phyloP scores from a whole-genome alignment of 2,888 invertebrate genomes.

The Epirrhoe alternata region DNA sequence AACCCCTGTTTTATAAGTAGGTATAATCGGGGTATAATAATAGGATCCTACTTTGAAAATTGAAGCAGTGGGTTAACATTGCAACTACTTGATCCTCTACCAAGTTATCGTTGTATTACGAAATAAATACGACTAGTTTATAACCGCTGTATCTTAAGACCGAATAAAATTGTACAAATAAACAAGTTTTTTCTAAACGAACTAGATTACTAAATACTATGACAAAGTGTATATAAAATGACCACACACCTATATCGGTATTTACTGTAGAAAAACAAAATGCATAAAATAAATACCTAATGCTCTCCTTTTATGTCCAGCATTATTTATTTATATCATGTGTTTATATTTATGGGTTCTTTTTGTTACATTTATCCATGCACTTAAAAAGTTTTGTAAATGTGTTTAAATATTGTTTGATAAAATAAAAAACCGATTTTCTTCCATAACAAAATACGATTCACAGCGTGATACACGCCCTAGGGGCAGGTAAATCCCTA shows the following conservation, averaged over 20 bases:
- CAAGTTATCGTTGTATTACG: no score
- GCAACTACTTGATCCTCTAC: no score
- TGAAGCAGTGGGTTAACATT: background rate
- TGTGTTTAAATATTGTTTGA: background rate
- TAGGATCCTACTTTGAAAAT: background rate
- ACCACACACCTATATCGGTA: no score
- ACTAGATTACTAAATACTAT: no score
- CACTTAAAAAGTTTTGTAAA: background rate
- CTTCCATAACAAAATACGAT: constrained; percentile 1
- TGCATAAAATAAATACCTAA: no score
- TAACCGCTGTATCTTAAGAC: no score
- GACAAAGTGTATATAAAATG: no score
- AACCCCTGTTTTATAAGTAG: background rate
- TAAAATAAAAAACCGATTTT: constrained; percentile 14
- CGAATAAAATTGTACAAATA: no score
- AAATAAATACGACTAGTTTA: no score
- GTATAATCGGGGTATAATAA: background rate
- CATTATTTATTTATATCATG: no score
- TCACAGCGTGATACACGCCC: constrained; percentile 21
- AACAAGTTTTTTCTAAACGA: background rate
- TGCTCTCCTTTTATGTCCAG: background rate
- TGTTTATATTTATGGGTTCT: background rate
- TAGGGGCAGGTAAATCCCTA: constrained; percentile 28
- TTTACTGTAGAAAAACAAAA: no score
- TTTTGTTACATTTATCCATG: background rate